phyloP scores from a whole-genome alignment of 2,888 invertebrate genomes.

The Athrips mouffetella region DNA sequence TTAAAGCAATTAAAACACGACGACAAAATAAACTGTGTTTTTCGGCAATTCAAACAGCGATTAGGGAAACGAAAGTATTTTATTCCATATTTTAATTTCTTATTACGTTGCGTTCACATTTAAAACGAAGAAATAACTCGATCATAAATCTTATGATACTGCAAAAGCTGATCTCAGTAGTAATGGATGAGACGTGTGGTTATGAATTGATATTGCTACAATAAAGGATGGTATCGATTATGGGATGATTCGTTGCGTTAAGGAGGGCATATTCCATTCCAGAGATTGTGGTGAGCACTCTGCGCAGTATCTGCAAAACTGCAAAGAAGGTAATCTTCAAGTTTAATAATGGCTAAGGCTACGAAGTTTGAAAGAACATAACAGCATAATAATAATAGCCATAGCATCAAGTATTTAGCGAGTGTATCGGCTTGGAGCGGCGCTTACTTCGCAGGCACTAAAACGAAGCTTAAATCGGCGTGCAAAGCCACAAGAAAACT shows the following conservation, averaged over 20 bases:
- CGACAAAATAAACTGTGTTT: constrained; percentile 10
- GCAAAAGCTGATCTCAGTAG: constrained; percentile 8
- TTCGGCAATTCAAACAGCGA: constrained; percentile 3
- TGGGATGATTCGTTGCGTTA: constrained; percentile 11
- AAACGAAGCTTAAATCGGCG: constrained; percentile 64
- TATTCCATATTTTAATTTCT: not conserved
- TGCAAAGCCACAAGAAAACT: constrained; percentile 59
- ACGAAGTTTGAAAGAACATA: constrained; percentile 20
- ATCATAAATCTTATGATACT: constrained; percentile 15
- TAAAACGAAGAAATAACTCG: constrained; percentile 11
- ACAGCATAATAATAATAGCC: constrained; percentile 38
- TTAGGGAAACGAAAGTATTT: not conserved
- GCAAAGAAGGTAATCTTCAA: constrained; percentile 9
- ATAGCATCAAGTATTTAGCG: constrained; percentile 53
- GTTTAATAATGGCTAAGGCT: constrained; percentile 4
- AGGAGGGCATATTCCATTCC: not conserved
- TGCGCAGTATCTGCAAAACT: not conserved
- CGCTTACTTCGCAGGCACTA: constrained; percentile 44
- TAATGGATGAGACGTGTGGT: constrained; percentile 15
- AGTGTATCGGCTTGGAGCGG: constrained; percentile 38
- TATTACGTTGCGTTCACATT: constrained; percentile 8
- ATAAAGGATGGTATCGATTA: constrained; percentile 13
- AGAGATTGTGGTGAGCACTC: not conserved
- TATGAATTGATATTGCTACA: constrained; percentile 14
- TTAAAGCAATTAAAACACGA: constrained; percentile 16